Conservation (phyloP, 2,888 invertebrate species). For the Endomychus coccineus region DNA sequence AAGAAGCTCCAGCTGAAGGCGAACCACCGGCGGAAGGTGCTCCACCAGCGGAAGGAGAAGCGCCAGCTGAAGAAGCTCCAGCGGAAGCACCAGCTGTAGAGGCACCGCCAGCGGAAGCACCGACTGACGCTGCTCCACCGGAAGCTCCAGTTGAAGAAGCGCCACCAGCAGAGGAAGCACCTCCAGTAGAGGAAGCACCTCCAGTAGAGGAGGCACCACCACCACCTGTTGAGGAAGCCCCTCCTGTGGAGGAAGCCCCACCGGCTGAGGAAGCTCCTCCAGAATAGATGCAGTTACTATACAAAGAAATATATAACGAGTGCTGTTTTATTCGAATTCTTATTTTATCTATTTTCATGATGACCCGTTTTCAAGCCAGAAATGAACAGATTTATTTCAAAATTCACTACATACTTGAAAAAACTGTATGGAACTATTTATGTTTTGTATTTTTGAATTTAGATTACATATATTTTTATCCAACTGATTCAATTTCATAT, state of each 20-base stretch:
- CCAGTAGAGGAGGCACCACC: slow-evolving; percentile 7
- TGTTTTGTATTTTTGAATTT: too few species aligned
- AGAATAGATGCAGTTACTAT: too few species aligned
- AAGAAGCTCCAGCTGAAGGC: slow-evolving; percentile 9
- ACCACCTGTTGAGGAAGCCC: slow-evolving; percentile 10
- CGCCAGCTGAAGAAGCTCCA: slow-evolving; percentile 6
- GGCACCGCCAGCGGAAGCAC: slow-evolving; percentile 3
- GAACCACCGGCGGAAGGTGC: slow-evolving; percentile 4
- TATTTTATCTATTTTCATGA: too few species aligned
- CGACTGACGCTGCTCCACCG: slow-evolving; percentile 6
- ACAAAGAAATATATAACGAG: too few species aligned
- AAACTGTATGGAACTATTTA: too few species aligned
- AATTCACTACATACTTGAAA: too few species aligned
- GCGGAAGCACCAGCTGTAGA: not conserved
- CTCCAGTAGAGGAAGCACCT: slow-evolving; percentile 16
- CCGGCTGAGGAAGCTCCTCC: slow-evolving; percentile 7
- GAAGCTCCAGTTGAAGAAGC: slow-evolving; percentile 16
- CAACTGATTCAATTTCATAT: too few species aligned
- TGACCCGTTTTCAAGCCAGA: too few species aligned
- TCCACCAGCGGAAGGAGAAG: slow-evolving; percentile 6
- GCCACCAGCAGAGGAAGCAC: slow-evolving; percentile 22
- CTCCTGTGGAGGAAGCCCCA: slow-evolving; percentile 7
- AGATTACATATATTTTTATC: too few species aligned
- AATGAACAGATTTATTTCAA: too few species aligned
- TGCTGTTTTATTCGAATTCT: too few species aligned